These are phyloP conservation scores for Megathymus violae DNA, from an alignment of 1,140 invertebrate genomes.

Conservation along the genomic window DNA sequence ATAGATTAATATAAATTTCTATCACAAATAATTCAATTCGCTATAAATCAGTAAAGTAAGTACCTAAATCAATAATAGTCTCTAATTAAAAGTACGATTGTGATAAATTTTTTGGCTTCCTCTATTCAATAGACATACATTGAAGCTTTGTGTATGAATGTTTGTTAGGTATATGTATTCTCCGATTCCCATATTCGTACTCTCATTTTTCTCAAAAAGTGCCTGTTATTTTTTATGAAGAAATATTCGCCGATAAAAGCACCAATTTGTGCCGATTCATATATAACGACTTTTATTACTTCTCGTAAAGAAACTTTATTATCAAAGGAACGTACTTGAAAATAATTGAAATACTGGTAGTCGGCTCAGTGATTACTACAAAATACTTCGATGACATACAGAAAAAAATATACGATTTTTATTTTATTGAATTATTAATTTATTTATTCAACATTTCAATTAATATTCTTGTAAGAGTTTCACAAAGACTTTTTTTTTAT, in stretches of 20 bases:
- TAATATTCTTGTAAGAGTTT: no score
- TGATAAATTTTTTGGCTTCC: no score
- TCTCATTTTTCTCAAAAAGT: conserved; percentile 4
- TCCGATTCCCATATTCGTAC: not conserved
- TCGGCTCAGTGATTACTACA: not conserved
- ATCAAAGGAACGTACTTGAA: conserved; percentile 13
- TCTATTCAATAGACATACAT: not conserved
- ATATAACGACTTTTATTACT: conserved; percentile 20
- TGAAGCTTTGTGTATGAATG: not conserved
- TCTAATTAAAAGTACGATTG: no score
- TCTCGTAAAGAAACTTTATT: conserved; percentile 18
- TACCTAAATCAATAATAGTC: no score
- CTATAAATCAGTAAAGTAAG: no score
- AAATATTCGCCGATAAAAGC: conserved; percentile 28
- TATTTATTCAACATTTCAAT: no score
- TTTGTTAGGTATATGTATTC: conserved; percentile 1
- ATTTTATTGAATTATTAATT: no score
- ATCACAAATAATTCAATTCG: no score
- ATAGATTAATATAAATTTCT: no score
- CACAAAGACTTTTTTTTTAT: no score
- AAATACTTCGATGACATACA: no score
- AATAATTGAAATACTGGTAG: not conserved
- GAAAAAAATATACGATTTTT: no score
- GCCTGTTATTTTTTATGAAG: conserved; percentile 31
- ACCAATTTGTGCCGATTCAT: conserved; percentile 16